Base-by-base conservation (phyloP, 2,888 invertebrate genomes). In the Drosophila lacicola region DNA sequence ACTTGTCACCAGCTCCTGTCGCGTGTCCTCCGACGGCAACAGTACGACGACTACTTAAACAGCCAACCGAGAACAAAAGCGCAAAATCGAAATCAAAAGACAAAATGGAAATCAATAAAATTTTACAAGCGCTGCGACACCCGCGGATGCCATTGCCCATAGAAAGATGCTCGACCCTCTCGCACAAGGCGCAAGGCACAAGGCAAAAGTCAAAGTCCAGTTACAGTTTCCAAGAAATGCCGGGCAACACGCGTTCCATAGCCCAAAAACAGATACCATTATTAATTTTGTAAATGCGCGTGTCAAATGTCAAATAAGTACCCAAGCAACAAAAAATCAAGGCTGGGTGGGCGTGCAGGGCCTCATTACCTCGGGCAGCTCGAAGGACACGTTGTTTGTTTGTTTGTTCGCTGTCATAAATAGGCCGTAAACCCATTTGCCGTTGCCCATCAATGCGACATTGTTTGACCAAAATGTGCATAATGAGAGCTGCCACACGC, bases 401-500 rank as follows among this genome's bases (percentile, higher is more conserved):
- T 39, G 14, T 8, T 39, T 29, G 8, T 29, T 29, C 29, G 29
- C 8, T 55, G 70, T 51, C 49, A 49, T 66, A 74, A 74, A 69
- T 47, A 50, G 72, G 73, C 53, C 80, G 78, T 88, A 86, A 86
- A 80, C 55, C 55, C 63, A 88, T 79, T 79, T 79, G 54, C 67
- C 29, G 49, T 36, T 37, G 36, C 6, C 67, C 58, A 82, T 87
- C 85, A 82, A 87, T 87, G 82, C 55, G 66, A 42, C 63, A 70
- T 83, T 83, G 83, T 83, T 72, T 62, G 58, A 51, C 86, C 69
- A 75, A 78, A 82, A 82, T 80, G 87, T 75, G 65, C 70, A 90
- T 89, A 88, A 90, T 90, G 82, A 80, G 89, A 80, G 89, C 78
- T 91, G 91, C 91, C 90, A 91, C 90, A 90, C 91, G 88, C 91